These are phyloP conservation scores for Euzetes globulus DNA, from an alignment of 2,888 invertebrate species.

Conservation along the genomic window DNA sequence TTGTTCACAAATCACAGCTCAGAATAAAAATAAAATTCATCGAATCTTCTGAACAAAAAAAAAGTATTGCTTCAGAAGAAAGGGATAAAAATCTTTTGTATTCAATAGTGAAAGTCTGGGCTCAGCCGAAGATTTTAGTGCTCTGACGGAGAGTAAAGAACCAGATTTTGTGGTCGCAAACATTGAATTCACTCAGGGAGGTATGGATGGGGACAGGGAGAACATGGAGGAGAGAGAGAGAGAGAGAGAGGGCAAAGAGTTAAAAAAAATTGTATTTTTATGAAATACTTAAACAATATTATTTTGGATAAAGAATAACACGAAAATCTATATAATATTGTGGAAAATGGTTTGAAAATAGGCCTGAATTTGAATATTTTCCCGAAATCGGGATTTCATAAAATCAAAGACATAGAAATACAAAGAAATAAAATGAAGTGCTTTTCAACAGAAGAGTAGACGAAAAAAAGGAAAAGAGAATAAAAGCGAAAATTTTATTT, in stretches of 20 bases:
- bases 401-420: not conserved
- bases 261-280: too few relatives aligned
- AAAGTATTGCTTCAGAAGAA: not conserved
- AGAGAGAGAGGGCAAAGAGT: too few relatives aligned
- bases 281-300: too few relatives aligned
- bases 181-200: too few relatives aligned
- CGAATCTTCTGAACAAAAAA: too few relatives aligned
- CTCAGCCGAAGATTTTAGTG: not conserved
- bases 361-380: not conserved
- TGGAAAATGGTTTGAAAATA: not conserved
- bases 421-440: not conserved
- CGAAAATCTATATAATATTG: not conserved
- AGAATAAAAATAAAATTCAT: too few relatives aligned
- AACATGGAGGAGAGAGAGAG: too few relatives aligned
- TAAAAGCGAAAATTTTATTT: too few relatives aligned
- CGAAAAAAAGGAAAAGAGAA: not conserved
- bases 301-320: not conserved
- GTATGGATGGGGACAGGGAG: too few relatives aligned
- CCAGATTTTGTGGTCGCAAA: conserved; percentile 4
- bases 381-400: not conserved
- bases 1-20: too few relatives aligned
- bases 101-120: not conserved
- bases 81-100: not conserved
- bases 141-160: not conserved
- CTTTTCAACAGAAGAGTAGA: not conserved